phyloP scores from a whole-genome alignment of 2,113 vertebrate genomes.

The Corythornis madagascariensis region DNA sequence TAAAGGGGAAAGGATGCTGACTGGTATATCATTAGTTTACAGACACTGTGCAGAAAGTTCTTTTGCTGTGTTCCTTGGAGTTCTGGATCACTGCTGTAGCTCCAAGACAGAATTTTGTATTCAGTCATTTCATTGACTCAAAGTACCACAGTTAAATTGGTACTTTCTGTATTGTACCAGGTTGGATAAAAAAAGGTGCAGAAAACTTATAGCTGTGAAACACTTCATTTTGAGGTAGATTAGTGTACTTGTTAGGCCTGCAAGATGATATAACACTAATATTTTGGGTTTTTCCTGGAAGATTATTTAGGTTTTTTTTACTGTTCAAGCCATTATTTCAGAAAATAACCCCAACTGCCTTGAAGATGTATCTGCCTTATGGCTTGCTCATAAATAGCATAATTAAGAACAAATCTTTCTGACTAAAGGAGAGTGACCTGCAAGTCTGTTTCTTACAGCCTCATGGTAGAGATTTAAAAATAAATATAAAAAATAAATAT shows the following conservation, averaged over 20 bases:
- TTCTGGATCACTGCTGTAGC: not conserved
- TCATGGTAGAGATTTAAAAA: not conserved
- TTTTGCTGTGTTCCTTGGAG: not conserved
- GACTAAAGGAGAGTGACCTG: not conserved
- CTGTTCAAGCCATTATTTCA: slow-evolving; percentile 46
- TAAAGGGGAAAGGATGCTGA: not conserved
- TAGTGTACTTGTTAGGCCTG: slow-evolving; percentile 48
- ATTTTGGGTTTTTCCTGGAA: not conserved
- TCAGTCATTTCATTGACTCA: slow-evolving; percentile 27
- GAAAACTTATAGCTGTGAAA: slow-evolving; percentile 29
- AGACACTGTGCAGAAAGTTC: not conserved
- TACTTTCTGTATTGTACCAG: slow-evolving; percentile 2
- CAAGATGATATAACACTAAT: slow-evolving; percentile 53
- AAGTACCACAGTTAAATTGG: slow-evolving; percentile 9
- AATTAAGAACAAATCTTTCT: not conserved
- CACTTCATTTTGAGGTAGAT: slow-evolving; percentile 36
- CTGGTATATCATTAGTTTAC: not conserved
- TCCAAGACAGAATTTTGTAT: slow-evolving; percentile 25
- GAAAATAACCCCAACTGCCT: not conserved
- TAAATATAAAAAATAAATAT: not conserved
- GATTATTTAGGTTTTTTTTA: slow-evolving; percentile 32
- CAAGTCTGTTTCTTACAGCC: rapidly evolving
- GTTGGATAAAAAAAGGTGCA: slow-evolving; percentile 21
- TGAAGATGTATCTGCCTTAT: not conserved
- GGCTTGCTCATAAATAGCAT: not conserved